These are phyloP conservation scores for Dreissena rostriformis DNA, from an alignment of 1,140 invertebrate species.

Conservation along the genomic window DNA sequence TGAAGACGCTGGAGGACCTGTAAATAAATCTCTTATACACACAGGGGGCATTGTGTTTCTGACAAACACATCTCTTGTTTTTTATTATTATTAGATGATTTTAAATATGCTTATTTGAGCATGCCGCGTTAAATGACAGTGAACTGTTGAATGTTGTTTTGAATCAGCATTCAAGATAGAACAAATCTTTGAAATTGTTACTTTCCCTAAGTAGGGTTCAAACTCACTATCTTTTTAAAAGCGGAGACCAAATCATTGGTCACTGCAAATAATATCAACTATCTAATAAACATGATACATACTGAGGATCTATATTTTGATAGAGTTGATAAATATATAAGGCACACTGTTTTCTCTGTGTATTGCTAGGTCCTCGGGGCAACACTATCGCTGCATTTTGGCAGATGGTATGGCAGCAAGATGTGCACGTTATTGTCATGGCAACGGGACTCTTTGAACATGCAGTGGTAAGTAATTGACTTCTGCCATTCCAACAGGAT, in stretches of 20 bases:
- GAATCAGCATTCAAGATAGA: background rate
- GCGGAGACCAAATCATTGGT: background rate
- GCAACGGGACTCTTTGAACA: constrained; percentile 80
- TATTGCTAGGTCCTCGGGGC: constrained; percentile 71
- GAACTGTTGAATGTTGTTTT: background rate
- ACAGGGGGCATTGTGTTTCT: too few relatives aligned
- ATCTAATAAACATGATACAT: background rate
- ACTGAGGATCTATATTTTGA: background rate
- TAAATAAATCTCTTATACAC: too few relatives aligned
- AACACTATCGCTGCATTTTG: constrained; percentile 77
- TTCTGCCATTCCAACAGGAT: too few relatives aligned
- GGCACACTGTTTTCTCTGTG: constrained; percentile 12
- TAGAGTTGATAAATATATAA: background rate
- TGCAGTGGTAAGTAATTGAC: constrained; percentile 71
- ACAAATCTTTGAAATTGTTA: constrained; percentile 10
- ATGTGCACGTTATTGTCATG: constrained; percentile 80
- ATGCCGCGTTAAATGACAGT: background rate
- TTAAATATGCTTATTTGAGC: background rate
- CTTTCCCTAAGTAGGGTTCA: background rate
- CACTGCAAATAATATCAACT: background rate
- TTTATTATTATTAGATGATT: background rate
- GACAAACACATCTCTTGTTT: too few relatives aligned
- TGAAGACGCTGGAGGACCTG: too few relatives aligned
- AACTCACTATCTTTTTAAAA: background rate
- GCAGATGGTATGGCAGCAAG: constrained; percentile 81